Conservation (phyloP, 1,140 invertebrate genomes). For the Eriocheir sinensis region DNA sequence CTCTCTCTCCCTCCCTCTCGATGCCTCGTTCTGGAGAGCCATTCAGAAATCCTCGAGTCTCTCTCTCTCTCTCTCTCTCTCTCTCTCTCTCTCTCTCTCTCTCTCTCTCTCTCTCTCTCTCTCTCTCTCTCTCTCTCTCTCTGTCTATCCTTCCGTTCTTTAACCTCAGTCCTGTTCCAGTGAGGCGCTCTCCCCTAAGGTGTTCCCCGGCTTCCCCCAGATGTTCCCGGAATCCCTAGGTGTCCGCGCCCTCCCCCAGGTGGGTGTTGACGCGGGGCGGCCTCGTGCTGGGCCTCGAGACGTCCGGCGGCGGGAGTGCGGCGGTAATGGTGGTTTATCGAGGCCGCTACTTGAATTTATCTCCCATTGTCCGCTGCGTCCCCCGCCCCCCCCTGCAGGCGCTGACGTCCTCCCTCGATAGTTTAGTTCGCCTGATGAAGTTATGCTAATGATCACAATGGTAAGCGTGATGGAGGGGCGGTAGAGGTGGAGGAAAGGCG, state of each 20-base stretch:
- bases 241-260: neutral
- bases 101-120: neutral
- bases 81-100: constrained; percentile 29
- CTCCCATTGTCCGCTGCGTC: neutral
- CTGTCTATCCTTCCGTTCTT: too few relatives aligned
- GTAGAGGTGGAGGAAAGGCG: too few relatives aligned
- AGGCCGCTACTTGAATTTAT: constrained; percentile 16
- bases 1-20: neutral
- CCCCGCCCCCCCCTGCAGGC: neutral
- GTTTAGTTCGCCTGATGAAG: neutral
- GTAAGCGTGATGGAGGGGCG: neutral
- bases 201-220: too few relatives aligned
- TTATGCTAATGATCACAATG: neutral
- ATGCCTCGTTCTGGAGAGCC: neutral
- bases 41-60: neutral
- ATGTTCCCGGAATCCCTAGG: neutral
- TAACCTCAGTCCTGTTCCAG: too few relatives aligned
- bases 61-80: too few relatives aligned
- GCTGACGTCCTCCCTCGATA: neutral
- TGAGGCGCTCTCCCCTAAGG: too few relatives aligned
- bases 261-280: neutral
- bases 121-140: too few relatives aligned
- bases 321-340: constrained; percentile 13
- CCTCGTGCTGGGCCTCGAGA: neutral
- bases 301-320: neutral